These are phyloP conservation scores for Petrophora chlorosata DNA, from an alignment of 2,888 invertebrate species.

Conservation along the genomic window DNA sequence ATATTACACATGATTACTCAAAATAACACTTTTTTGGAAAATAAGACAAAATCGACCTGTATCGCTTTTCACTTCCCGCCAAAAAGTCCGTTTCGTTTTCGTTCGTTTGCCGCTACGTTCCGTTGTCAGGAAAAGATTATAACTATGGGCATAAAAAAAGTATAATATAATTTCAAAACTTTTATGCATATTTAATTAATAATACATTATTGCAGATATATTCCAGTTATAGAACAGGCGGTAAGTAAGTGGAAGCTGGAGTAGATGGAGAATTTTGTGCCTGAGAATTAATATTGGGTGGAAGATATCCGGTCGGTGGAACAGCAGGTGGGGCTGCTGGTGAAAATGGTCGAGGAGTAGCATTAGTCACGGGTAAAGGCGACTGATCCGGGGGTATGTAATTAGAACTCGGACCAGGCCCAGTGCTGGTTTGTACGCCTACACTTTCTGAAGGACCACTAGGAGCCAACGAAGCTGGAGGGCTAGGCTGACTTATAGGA, in stretches of 20 bases:
- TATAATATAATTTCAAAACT: no score
- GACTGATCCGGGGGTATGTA: slow-evolving; percentile 43
- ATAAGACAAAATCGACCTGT: no score
- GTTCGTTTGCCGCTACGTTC: no score
- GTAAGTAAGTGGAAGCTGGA: slow-evolving; percentile 66
- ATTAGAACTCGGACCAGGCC: slow-evolving; percentile 33
- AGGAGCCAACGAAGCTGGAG: slow-evolving; percentile 10
- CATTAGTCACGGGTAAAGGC: slow-evolving; percentile 6
- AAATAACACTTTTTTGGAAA: no score
- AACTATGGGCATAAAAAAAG: no score
- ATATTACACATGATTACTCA: no score
- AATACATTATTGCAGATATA: neutral
- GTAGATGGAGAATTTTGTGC: slow-evolving; percentile 38
- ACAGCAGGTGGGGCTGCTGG: slow-evolving; percentile 24
- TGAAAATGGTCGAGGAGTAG: slow-evolving; percentile 35
- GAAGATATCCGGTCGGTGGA: slow-evolving; percentile 29
- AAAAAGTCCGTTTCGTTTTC: no score
- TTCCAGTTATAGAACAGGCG: slow-evolving; percentile 56
- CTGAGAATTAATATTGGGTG: slow-evolving; percentile 40
- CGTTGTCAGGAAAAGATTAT: no score
- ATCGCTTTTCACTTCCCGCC: no score
- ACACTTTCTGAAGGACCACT: slow-evolving; percentile 4
- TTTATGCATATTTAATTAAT: no score
- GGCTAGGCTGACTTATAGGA: slow-evolving; percentile 30
- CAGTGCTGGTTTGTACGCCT: slow-evolving; percentile 4